These are phyloP conservation scores for Silurus lanzhouensis DNA, from an alignment of 2,797 vertebrate genomes.

Conservation along the genomic window DNA sequence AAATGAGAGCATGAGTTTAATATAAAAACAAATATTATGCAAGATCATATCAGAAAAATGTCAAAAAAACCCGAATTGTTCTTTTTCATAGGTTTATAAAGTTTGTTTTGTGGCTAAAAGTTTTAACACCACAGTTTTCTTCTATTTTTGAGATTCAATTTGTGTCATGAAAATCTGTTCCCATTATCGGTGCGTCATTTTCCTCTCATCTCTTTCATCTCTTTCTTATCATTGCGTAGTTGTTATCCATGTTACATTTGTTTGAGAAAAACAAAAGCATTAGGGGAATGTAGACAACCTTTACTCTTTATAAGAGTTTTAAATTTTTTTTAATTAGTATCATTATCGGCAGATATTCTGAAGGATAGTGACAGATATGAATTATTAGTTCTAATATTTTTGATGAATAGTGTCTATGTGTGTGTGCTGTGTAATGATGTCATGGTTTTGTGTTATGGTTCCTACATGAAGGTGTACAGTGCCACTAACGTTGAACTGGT, in stretches of 20 bases:
- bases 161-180: neutral
- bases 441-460: neutral
- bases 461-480: constrained; percentile 85
- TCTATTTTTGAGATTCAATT: neutral
- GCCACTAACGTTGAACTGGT: constrained; percentile 94
- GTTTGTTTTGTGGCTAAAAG: neutral
- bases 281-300: neutral
- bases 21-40: neutral
- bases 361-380: neutral
- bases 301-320: too few relatives aligned
- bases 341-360: too few relatives aligned
- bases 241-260: neutral
- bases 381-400: neutral
- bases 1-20: neutral
- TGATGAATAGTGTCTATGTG: neutral
- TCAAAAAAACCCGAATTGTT: too few relatives aligned
- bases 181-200: neutral
- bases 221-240: neutral
- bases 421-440: neutral
- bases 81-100: neutral
- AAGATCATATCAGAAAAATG: neutral
- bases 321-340: too few relatives aligned
- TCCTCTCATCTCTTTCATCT: neutral
- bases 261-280: neutral
- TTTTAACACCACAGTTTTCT: neutral